Evolutionary conservation across 1,140 invertebrate species (phyloP), one percentile per base, ranked within the genome.

Genomic region (Drosophila nasuta): DNA sequence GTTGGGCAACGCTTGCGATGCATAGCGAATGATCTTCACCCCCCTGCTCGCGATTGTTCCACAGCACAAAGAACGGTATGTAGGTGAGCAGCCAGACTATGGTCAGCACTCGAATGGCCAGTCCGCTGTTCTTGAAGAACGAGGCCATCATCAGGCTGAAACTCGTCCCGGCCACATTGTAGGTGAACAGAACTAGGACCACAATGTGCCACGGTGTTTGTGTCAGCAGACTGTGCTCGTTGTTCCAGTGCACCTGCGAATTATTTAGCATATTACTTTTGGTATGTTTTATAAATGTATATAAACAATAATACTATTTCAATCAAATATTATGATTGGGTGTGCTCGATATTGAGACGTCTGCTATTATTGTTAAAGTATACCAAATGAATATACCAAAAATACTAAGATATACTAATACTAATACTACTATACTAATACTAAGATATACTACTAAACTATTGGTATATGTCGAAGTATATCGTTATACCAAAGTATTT

Each of bases 1-100:
- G 51, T 90, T 91, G 8, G 81, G 80, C 8, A 91, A 25, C 5
- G 73, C 11, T 15, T 46, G 81, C 5, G 56, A 49, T 7, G 68
- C 2, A 13, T 73, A 75, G 3, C 54, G 71, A 11, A 77, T 7
- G 3, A 59, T 1, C 10, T 3, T 5, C 0, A 56, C 35, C 0
- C 15, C 15, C 8, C 1, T 54, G 33, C 6, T 71, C 60, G 5
- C 54, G 49, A 72, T 68, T 77, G 13, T 75, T 79, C 64, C 58
- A 81, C 3, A 75, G 69, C 38, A 81, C 57, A n/a, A 85, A 66
- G 43, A 65, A 81, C 3, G 90, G 86, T 52, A 91, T 33, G 48
- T 76, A 78, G 1, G 81, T 58, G 0, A 72, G 5, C 2, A 87
- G 33, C 90, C 90, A 91, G 1, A 83, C 0, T 0, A 85, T 13